These are phyloP conservation scores for Anagyrus pseudococci DNA, from an alignment of 2,888 invertebrate species.

Conservation along the genomic window DNA sequence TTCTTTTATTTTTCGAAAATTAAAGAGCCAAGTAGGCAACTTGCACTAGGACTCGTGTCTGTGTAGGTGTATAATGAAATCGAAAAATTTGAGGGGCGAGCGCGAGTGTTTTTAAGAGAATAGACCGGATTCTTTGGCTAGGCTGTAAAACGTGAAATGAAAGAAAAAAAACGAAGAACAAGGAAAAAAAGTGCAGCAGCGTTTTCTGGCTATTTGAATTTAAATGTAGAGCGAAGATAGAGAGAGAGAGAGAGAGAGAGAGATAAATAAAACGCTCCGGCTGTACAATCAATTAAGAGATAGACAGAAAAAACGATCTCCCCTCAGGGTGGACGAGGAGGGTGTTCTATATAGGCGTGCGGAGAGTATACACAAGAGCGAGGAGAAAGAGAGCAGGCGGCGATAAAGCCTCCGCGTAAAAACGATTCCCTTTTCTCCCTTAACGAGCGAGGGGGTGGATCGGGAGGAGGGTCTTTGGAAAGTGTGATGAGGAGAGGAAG, in stretches of 20 bases:
- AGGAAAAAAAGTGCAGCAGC: not conserved
- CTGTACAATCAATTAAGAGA: not conserved
- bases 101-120: too few species aligned
- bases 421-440: not conserved
- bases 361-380: too few species aligned
- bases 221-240: not conserved
- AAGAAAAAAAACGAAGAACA: not conserved
- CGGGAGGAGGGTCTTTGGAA: not conserved
- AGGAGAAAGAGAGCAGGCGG: not conserved
- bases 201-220: not conserved
- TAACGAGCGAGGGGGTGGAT: not conserved
- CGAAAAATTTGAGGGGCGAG: too few species aligned
- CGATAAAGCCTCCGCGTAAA: too few species aligned
- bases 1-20: not conserved
- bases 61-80: too few species aligned
- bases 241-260: conserved; percentile 2
- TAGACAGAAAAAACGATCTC: not conserved
- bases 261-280: not conserved
- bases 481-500: too few species aligned
- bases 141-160: too few species aligned
- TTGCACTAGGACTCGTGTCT: too few species aligned
- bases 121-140: too few species aligned
- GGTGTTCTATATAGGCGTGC: too few species aligned
- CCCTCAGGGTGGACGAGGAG: too few species aligned
- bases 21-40: not conserved